These are phyloP conservation scores for Montipora cactus DNA, from an alignment of 64 coral and sea anemone species.

Conservation along the genomic window DNA sequence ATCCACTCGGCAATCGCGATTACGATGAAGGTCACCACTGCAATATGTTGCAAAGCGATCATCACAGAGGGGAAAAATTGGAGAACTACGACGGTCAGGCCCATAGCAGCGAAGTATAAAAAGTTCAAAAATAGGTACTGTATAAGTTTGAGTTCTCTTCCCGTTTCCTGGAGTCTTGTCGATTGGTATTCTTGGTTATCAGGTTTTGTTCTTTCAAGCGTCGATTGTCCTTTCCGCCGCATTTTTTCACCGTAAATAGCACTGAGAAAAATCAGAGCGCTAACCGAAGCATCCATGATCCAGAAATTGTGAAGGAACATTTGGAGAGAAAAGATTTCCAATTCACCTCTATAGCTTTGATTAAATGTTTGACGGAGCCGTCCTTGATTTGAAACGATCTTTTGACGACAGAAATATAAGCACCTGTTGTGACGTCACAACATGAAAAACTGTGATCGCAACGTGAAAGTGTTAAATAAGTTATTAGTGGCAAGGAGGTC, in stretches of 20 bases:
- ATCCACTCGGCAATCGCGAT: constrained; percentile 90
- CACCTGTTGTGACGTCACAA: constrained; percentile 88
- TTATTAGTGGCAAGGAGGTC: no score
- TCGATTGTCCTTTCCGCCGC: constrained; percentile 38
- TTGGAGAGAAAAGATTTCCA: neutral
- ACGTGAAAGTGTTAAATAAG: no score
- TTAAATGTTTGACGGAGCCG: neutral
- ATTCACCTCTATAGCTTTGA: neutral
- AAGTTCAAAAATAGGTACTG: constrained; percentile 81
- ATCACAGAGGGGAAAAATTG: constrained; percentile 77
- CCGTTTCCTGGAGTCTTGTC: constrained; percentile 11
- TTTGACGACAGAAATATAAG: constrained; percentile 3
- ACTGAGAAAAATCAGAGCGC: constrained; percentile 72
- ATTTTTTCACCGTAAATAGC: constrained; percentile 84
- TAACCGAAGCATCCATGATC: constrained; percentile 86
- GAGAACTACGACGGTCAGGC: constrained; percentile 68
- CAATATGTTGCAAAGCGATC: constrained; percentile 86
- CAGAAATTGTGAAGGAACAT: constrained; percentile 91
- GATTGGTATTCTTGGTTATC: neutral
- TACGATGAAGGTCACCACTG: constrained; percentile 79
- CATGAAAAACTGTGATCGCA: neutral
- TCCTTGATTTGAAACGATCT: constrained; percentile 16
- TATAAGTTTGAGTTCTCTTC: constrained; percentile 24
- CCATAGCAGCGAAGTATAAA: constrained; percentile 82
- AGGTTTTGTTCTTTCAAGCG: neutral